Evolutionary conservation across 2,888 invertebrate species (phyloP), one percentile per base, ranked within the genome.

Genomic region (Branchipolynoe longqiensis): DNA sequence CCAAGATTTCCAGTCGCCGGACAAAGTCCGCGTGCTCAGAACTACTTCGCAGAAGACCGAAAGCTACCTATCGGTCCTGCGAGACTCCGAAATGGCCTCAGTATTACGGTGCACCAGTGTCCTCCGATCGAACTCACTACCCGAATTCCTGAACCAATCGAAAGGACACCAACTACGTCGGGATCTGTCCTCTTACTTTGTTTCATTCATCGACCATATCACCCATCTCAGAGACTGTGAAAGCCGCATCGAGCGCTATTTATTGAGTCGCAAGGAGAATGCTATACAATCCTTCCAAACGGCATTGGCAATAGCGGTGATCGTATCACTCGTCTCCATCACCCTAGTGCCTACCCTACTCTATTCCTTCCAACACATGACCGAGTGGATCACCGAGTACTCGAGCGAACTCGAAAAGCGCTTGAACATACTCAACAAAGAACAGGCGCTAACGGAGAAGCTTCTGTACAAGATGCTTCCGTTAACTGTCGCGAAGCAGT

Each of bases 381-480:
- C 25, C 4, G 59, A 84, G 14, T 84, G 84, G 84, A 74, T 84
- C 8, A 54, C 38, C 6, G 48, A 54, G 3, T 74, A 78, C 59
- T 56, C 84, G 2, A 31, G 18, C 0, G 48, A 78, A 41, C n/a
- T 84, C 22, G 78, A 85, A 28, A 33, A 48, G 22, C 59, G 62
- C 33, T 41, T 73, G 14, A 48, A 40, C 31, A 54, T 54, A 41
- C 40, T 85, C 0, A 33, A 18, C 40, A 78, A 64, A 12, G 85
- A 85, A 25, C 78, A 85, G 48, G 64, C 33, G 38, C 78, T 58
- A 18, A 85, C 85, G n/a, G 85, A 85, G 36, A 25, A 38, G 18
- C 73, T 85, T 3, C 58, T 85, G 1, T 48, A 56, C 58, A 14
- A 41, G 58, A 85, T 85, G 85, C 48, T 85, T 48, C 85, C 85